Evolutionary conservation across 2,888 invertebrate species (phyloP), one percentile per base, ranked within the genome.

Genomic region (Acleris emargana): DNA sequence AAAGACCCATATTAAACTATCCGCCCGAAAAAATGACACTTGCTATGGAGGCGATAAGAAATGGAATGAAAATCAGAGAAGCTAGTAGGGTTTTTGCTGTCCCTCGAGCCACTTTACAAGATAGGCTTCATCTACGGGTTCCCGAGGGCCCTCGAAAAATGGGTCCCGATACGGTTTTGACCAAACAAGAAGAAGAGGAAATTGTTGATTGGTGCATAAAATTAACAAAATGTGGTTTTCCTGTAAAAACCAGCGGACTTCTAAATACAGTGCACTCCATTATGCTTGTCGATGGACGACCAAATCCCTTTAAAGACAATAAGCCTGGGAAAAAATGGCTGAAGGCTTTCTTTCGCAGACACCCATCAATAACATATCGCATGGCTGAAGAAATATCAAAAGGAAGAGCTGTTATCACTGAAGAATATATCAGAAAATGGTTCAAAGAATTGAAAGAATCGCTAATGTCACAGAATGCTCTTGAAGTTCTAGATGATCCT

Each of bases 61-160:
- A 61, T 42, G 61, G 66, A 18, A 68, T 57, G 57, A 52, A 52
- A 32, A 68, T 68, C 7, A 68, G 62, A 58, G 68, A 61, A 68
- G 68, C 68, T 22, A 62, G 68, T 52, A 50, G 68, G 17, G n/a
- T 45, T 18, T 67, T 52, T 58, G 38, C 17, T 38, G 38, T 38
- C 13, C 38, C 38, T 38, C 38, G 38, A 18, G 51, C 7, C 25
- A 51, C 51, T 6, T 16, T 55, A 22, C 55, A 55, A 43, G 55
- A 55, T 55, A 5, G 57, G 45, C 22, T 43, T 16, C 57, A 57
- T 45, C 45, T 57, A n/a, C 42, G 57, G 6, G 57, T 57, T 16
- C 43, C 57, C 32, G 57, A 57, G 18, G 45, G 57, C 18, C 57
- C 57, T 43, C 16, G 57, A 57, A 57, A 57, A 57, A 57, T 57